Conservation (phyloP, 1,140 invertebrate species). For the Saccostrea echinata region DNA sequence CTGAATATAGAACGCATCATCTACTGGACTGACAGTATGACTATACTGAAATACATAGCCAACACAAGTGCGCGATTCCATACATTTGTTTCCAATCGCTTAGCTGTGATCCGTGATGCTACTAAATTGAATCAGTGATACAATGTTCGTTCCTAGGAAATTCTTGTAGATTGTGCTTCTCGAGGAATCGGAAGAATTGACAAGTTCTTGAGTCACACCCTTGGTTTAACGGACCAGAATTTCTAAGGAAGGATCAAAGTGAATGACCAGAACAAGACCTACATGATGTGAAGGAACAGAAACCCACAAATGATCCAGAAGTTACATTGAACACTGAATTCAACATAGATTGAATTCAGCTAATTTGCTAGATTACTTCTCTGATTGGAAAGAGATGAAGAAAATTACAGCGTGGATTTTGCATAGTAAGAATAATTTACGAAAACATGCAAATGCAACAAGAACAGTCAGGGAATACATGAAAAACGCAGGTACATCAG, state of each 20-base stretch:
- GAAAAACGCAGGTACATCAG: not conserved
- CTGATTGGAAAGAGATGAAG: not conserved
- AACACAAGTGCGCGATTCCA: conserved; percentile 47
- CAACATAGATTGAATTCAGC: not conserved
- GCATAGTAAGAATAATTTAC: not conserved
- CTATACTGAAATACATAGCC: conserved; percentile 52
- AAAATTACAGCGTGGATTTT: conserved; percentile 23
- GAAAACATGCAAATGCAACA: not conserved
- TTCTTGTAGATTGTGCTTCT: conserved; percentile 60
- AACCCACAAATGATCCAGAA: conserved; percentile 33
- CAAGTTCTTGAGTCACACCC: not conserved
- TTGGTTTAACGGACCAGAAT: conserved; percentile 42
- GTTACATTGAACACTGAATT: not conserved
- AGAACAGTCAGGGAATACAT: not conserved
- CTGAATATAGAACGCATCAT: not conserved
- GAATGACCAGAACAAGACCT: not conserved
- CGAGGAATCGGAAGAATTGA: conserved; percentile 44
- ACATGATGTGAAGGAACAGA: not conserved
- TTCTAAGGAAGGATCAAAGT: conserved; percentile 5
- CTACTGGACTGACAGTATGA: conserved; percentile 53
- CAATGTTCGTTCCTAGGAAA: conserved; percentile 44
- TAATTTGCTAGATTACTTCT: conserved; percentile 8
- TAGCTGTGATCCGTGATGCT: conserved; percentile 39
- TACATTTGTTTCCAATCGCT: conserved; percentile 49
- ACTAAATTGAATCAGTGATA: conserved; percentile 41